phyloP scores from a whole-genome alignment of 2,797 vertebrate species.

The Acridotheres tristis region DNA sequence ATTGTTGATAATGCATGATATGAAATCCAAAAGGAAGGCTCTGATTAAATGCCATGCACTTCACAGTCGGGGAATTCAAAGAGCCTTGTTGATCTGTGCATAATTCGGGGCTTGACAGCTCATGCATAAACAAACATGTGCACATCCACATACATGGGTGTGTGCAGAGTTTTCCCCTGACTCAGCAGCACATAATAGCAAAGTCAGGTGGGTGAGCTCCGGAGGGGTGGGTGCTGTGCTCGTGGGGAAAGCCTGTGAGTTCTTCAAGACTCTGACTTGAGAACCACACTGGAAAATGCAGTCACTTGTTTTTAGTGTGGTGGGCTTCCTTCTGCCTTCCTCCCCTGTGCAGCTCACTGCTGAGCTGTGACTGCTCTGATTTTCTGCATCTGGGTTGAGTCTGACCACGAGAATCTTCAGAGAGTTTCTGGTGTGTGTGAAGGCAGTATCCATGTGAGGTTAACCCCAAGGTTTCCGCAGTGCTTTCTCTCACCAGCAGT shows the following conservation, averaged over 20 bases:
- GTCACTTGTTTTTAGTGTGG: neutral
- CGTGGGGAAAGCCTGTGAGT: neutral
- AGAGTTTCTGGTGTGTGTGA: rapidly evolving
- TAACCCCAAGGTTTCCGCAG: neutral
- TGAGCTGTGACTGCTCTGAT: neutral
- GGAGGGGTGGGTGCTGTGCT: neutral
- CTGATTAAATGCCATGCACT: constrained; percentile 38
- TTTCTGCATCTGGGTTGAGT: neutral
- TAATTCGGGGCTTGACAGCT: neutral
- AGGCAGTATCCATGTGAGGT: neutral
- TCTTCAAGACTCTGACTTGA: neutral
- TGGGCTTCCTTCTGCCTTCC: neutral
- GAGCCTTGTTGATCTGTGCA: constrained; percentile 30
- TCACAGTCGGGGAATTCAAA: neutral
- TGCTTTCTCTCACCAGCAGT: neutral
- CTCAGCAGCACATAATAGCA: neutral
- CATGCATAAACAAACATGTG: constrained; percentile 27
- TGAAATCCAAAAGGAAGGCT: constrained; percentile 12
- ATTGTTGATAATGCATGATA: neutral
- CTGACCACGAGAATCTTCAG: neutral
- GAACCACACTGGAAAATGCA: neutral
- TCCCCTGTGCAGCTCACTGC: neutral
- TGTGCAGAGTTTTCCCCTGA: neutral
- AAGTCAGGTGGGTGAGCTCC: neutral
- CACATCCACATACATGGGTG: neutral